phyloP scores from a whole-genome alignment of 2,797 vertebrate genomes.

The Catharus ustulatus region DNA sequence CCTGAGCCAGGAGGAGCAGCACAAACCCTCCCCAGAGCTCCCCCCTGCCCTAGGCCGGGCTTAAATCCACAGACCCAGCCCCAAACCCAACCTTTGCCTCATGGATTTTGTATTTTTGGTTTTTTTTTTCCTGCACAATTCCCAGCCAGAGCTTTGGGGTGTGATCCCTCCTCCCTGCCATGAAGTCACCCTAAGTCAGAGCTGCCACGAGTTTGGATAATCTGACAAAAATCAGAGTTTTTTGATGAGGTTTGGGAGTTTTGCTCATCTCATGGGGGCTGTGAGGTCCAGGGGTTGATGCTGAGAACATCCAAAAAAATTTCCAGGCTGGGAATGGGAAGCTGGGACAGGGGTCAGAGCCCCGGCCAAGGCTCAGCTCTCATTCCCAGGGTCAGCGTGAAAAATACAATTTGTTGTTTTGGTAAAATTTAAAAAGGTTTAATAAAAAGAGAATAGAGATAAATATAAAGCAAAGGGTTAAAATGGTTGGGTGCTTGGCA shows the following conservation, averaged over 20 bases:
- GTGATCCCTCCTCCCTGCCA: not conserved
- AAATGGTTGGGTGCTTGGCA: too few relatives aligned
- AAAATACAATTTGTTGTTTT: too few relatives aligned
- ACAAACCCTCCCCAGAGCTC: not conserved
- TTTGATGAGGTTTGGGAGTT: not conserved
- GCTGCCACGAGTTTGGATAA: not conserved
- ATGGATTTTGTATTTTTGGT: not conserved
- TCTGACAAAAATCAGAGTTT: not conserved
- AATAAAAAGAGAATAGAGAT: too few relatives aligned
- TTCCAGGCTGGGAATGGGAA: rapidly evolving
- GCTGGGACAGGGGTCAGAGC: not conserved
- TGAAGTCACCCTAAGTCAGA: not conserved
- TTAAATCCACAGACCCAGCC: not conserved
- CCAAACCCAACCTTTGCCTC: not conserved
- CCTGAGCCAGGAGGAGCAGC: not conserved
- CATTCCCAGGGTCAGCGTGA: not conserved
- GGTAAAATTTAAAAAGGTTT: too few relatives aligned
- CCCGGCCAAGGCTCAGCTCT: not conserved
- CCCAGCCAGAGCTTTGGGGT: not conserved
- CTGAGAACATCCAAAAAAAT: not conserved
- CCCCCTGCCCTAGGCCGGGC: not conserved
- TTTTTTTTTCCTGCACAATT: not conserved
- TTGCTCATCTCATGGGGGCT: not conserved
- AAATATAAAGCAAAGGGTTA: too few relatives aligned
- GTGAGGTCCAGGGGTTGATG: not conserved